Evolutionary conservation across 2,888 invertebrate genomes (phyloP).

Genomic region (Phengaris alcon): DNA sequence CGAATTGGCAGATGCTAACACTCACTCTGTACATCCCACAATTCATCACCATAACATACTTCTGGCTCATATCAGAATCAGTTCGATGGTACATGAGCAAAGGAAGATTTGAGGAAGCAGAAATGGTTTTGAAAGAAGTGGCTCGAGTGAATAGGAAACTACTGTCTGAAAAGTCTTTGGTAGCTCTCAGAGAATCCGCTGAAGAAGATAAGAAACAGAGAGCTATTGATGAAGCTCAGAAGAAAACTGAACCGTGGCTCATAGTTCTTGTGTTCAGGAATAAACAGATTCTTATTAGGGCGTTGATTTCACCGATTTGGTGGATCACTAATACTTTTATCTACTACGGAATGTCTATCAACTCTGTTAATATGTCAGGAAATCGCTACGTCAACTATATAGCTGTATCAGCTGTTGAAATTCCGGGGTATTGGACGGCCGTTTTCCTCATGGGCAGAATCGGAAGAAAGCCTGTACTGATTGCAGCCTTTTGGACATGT

Average conservation of each 20-base stretch:
- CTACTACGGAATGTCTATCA: slow-evolving; percentile 85
- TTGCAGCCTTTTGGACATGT: slow-evolving; percentile 41
- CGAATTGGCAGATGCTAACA: slow-evolving; percentile 83
- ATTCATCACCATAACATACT: slow-evolving; percentile 81
- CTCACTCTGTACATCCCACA: slow-evolving; percentile 84
- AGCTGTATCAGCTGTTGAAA: slow-evolving; percentile 78
- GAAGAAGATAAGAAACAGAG: slow-evolving; percentile 40
- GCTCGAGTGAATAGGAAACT: slow-evolving; percentile 78
- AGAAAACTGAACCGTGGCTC: slow-evolving; percentile 53
- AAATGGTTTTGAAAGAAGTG: slow-evolving; percentile 79
- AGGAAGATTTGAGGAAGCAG: slow-evolving; percentile 81
- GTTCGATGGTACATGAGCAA: slow-evolving; percentile 87
- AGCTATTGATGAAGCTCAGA: slow-evolving; percentile 19
- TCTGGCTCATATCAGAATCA: slow-evolving; percentile 84
- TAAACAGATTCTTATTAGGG: slow-evolving; percentile 51
- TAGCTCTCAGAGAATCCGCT: slow-evolving; percentile 44
- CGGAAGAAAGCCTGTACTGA: slow-evolving; percentile 57
- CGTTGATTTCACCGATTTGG: slow-evolving; percentile 80
- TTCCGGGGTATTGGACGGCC: slow-evolving; percentile 81
- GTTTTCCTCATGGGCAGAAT: slow-evolving; percentile 75
- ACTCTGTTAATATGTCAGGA: slow-evolving; percentile 82
- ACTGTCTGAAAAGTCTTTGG: slow-evolving; percentile 54
- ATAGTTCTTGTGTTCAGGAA: slow-evolving; percentile 53
- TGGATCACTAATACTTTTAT: slow-evolving; percentile 86
- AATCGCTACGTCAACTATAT: slow-evolving; percentile 84